phyloP scores from a whole-genome alignment of 2,888 invertebrate species.

The Erpobdella octoculata region DNA sequence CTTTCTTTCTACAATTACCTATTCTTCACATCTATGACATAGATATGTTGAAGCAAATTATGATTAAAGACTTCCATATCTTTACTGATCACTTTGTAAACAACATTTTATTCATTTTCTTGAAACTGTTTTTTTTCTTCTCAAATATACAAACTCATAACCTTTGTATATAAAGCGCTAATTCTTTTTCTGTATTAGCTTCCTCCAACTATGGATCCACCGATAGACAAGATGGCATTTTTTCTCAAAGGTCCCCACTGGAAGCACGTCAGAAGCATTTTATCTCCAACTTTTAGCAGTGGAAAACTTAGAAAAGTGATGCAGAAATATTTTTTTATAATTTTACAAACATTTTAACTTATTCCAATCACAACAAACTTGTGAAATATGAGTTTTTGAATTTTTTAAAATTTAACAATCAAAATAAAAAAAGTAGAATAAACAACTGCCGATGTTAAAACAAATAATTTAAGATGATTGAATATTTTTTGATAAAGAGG shows the following conservation, averaged over 20 bases:
- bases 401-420: too few relatives aligned
- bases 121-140: too few relatives aligned
- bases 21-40: slow-evolving; percentile 51
- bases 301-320: slow-evolving; percentile 32
- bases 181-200: too few relatives aligned
- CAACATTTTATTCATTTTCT: too few relatives aligned
- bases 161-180: too few relatives aligned
- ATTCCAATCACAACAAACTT: background rate
- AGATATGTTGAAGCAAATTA: slow-evolving; percentile 51
- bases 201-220: slow-evolving; percentile 20
- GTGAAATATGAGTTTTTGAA: background rate
- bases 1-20: slow-evolving; percentile 44
- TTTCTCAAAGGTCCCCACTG: slow-evolving; percentile 31
- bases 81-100: slow-evolving; percentile 40
- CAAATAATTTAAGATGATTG: too few relatives aligned
- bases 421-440: too few relatives aligned
- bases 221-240: slow-evolving; percentile 26
- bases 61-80: slow-evolving; percentile 51
- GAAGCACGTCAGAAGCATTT: slow-evolving; percentile 29
- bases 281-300: slow-evolving; percentile 32
- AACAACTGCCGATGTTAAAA: too few relatives aligned
- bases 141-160: too few relatives aligned
- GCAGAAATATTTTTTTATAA: too few relatives aligned
- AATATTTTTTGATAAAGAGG: too few relatives aligned
- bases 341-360: too few relatives aligned